A percentile compares a stretch with the other conserved stretches of the same genome.
Evolutionary conservation across 37 sponge, comb jelly and placozoan species (phyloP).

Genomic region (Diacarnus erythraeanus): DNA sequence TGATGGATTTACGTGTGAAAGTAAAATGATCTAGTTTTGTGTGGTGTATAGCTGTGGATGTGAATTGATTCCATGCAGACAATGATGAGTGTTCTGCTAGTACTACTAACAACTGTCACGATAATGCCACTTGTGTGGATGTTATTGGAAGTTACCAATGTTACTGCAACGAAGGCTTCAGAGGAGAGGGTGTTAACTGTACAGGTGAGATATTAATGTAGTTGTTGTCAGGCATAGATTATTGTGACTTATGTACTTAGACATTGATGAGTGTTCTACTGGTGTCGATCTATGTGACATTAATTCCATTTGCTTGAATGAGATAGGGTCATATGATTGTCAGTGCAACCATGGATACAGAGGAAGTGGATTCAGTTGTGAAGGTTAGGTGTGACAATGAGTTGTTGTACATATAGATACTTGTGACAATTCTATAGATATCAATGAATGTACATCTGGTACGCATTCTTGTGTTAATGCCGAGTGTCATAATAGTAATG

Average conservation of each 20-base stretch:
- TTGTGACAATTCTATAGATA: neutral
- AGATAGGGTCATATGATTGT: too few species aligned
- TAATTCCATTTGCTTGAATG: too few species aligned
- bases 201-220: conserved; percentile 13
- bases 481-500: conserved; percentile 16
- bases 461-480: conserved; percentile 4
- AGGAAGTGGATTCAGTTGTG: conserved; percentile 8
- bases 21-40: too few species aligned
- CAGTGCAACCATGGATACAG: too few species aligned
- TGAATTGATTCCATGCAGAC: too few species aligned
- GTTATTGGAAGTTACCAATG: conserved; percentile 37
- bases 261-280: conserved; percentile 39
- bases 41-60: too few species aligned
- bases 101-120: conserved; percentile 11
- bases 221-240: neutral
- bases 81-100: too few species aligned
- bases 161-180: conserved; percentile 34
- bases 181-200: conserved; percentile 27
- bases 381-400: neutral
- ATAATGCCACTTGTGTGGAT: conserved; percentile 41
- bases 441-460: neutral
- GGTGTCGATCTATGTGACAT: conserved; percentile 13
- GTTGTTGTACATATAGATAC: neutral
- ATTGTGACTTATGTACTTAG: neutral
- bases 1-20: too few species aligned